phyloP scores from a whole-genome alignment of 1,140 invertebrate genomes.

The Drosophila lacertosa region DNA sequence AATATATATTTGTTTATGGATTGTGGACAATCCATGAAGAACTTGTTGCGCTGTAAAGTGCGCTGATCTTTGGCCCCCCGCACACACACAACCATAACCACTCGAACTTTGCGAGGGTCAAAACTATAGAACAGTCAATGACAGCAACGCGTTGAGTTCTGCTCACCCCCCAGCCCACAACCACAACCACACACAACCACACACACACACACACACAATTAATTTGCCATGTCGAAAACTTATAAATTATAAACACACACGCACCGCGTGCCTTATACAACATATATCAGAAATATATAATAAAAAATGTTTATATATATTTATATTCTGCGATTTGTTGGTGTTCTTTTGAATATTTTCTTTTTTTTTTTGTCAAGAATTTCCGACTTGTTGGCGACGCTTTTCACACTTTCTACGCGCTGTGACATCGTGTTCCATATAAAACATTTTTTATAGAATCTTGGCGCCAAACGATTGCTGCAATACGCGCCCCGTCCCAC shows the following conservation, averaged over 20 bases:
- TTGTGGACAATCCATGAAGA: slow-evolving; percentile 8
- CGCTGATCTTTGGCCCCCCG: slow-evolving; percentile 61
- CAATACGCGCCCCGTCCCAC: slow-evolving; percentile 51
- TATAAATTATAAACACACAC: slow-evolving; percentile 66
- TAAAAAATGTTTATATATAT: slow-evolving; percentile 53
- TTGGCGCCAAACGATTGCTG: slow-evolving; percentile 72
- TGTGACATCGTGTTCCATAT: slow-evolving; percentile 53
- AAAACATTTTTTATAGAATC: slow-evolving; percentile 63
- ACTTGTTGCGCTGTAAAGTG: slow-evolving; percentile 65
- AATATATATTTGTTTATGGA: slow-evolving; percentile 10
- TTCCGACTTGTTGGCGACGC: slow-evolving; percentile 58
- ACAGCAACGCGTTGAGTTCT: slow-evolving; percentile 40
- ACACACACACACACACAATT: slow-evolving; percentile 48
- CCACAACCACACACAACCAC: neutral
- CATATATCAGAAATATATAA: slow-evolving; percentile 46
- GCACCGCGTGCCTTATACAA: slow-evolving; percentile 2
- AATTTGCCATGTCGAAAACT: slow-evolving; percentile 65
- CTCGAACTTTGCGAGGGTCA: slow-evolving; percentile 79
- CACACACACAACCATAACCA: slow-evolving; percentile 21
- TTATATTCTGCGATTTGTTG: slow-evolving; percentile 43
- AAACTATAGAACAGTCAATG: slow-evolving; percentile 79
- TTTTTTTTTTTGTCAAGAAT: slow-evolving; percentile 52
- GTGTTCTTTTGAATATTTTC: slow-evolving; percentile 31
- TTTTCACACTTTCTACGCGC: slow-evolving; percentile 68
- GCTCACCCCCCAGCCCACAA: slow-evolving; percentile 8